phyloP scores from a whole-genome alignment of 1,140 invertebrate species.

The Akabosia matsudoensis region DNA sequence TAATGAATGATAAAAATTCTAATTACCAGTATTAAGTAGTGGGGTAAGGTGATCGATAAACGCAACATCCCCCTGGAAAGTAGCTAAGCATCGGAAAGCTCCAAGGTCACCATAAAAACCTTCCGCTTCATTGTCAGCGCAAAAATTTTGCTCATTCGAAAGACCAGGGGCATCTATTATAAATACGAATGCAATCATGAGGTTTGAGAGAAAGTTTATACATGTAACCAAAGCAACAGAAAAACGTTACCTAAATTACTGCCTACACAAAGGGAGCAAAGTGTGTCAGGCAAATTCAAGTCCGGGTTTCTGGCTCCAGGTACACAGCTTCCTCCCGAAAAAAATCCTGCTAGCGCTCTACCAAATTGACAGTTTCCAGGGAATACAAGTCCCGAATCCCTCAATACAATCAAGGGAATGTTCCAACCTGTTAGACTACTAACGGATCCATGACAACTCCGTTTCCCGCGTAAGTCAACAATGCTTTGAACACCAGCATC shows the following conservation, averaged over 20 bases:
- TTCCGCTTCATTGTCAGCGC: conserved; percentile 45
- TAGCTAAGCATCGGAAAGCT: conserved; percentile 44
- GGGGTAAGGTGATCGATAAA: conserved; percentile 42
- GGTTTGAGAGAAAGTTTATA: no score
- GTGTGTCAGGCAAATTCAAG: conserved; percentile 37
- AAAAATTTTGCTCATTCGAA: conserved; percentile 35
- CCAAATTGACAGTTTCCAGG: conserved; percentile 43
- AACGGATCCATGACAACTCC: conserved; percentile 44
- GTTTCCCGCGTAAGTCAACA: conserved; percentile 42
- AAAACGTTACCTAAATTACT: conserved; percentile 42
- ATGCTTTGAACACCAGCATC: conserved; percentile 45
- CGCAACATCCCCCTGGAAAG: conserved; percentile 40
- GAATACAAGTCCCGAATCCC: conserved; percentile 41
- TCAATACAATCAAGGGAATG: conserved; percentile 42
- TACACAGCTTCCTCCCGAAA: conserved; percentile 39
- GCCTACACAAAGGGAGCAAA: conserved; percentile 46
- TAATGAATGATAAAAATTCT: background rate
- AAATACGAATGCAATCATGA: background rate
- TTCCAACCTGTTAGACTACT: conserved; percentile 44
- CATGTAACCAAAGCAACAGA: no score
- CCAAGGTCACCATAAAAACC: conserved; percentile 45
- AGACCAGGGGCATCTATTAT: conserved; percentile 37
- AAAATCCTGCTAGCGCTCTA: conserved; percentile 38
- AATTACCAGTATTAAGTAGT: conserved; percentile 35
- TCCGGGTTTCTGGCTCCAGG: conserved; percentile 27